Evolutionary conservation across 2,888 invertebrate species (phyloP).

Genomic region (Sinhomidia bicolor): DNA sequence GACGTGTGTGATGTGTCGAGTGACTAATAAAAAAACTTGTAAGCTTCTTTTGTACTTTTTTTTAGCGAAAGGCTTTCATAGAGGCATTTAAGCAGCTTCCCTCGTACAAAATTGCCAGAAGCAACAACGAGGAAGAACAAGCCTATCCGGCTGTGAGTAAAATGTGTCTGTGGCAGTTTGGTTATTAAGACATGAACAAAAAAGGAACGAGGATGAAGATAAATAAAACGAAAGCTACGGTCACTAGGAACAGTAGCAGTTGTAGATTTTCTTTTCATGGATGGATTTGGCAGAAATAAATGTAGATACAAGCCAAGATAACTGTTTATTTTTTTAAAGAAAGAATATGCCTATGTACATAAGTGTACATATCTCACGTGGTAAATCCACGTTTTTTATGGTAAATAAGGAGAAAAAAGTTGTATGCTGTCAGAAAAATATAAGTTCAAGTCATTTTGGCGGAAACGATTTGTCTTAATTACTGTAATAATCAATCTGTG

Average conservation of each 20-base stretch:
- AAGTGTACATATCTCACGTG: neutral
- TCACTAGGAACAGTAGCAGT: neutral
- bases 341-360: neutral
- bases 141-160: constrained; percentile 61
- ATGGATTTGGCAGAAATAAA: constrained; percentile 31
- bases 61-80: constrained; percentile 45
- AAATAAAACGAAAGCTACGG: constrained; percentile 41
- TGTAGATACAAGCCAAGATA: neutral
- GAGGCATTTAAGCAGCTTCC: constrained; percentile 52
- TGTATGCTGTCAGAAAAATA: constrained; percentile 61
- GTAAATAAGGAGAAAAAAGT: neutral
- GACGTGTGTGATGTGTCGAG: neutral
- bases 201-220: constrained; percentile 45
- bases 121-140: constrained; percentile 45
- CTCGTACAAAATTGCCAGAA: constrained; percentile 19
- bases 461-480: constrained; percentile 74
- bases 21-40: constrained; percentile 12
- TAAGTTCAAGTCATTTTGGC: constrained; percentile 58
- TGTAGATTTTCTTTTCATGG: neutral
- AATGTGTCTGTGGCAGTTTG: constrained; percentile 52
- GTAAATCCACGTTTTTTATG: too few relatives aligned
- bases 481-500: constrained; percentile 75
- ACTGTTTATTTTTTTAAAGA: too few relatives aligned
- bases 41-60: constrained; percentile 51
- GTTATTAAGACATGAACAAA: constrained; percentile 66